Evolutionary conservation across 2,113 vertebrate species (phyloP).

Genomic region (Tautogolabrus adspersus): DNA sequence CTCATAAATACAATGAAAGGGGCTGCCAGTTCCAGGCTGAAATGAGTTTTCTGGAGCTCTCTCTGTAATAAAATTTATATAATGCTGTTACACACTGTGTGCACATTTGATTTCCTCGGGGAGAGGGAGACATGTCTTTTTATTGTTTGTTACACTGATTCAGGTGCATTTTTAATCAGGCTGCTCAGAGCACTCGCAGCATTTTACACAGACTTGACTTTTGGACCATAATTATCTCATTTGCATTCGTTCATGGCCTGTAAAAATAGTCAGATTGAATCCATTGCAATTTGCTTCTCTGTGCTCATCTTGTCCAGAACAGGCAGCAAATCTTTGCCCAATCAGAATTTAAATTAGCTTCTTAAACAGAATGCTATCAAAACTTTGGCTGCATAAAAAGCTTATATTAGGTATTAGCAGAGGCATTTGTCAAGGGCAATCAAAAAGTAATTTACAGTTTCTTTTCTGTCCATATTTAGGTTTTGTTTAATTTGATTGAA

Average conservation of each 20-base stretch:
- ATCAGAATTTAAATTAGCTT: slow-evolving; percentile 53
- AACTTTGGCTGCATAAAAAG: slow-evolving; percentile 28
- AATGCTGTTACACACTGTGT: slow-evolving; percentile 32
- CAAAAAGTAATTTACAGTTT: slow-evolving; percentile 45
- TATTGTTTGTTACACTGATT: slow-evolving; percentile 45
- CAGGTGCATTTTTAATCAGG: slow-evolving; percentile 39
- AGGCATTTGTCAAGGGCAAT: slow-evolving; percentile 46
- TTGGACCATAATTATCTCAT: slow-evolving; percentile 47
- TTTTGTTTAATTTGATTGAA: slow-evolving; percentile 33
- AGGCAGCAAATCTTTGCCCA: slow-evolving; percentile 29
- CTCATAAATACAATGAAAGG: slow-evolving; percentile 47
- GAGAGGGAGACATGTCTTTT: slow-evolving; percentile 22
- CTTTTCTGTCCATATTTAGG: slow-evolving; percentile 25
- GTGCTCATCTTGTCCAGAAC: slow-evolving; percentile 13
- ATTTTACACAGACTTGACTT: slow-evolving; percentile 53
- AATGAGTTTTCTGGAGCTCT: slow-evolving; percentile 35
- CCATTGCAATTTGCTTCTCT: slow-evolving; percentile 24
- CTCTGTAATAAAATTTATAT: slow-evolving; percentile 46
- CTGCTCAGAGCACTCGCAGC: slow-evolving; percentile 7
- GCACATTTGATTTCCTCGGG: slow-evolving; percentile 44
- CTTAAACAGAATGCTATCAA: slow-evolving; percentile 29
- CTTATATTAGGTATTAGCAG: slow-evolving; percentile 18
- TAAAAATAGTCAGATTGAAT: slow-evolving; percentile 38
- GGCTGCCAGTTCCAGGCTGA: slow-evolving; percentile 23
- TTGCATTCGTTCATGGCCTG: slow-evolving; percentile 45